These are phyloP conservation scores for Latrodectus geometricus DNA, from an alignment of 1,140 invertebrate species.

Conservation along the genomic window DNA sequence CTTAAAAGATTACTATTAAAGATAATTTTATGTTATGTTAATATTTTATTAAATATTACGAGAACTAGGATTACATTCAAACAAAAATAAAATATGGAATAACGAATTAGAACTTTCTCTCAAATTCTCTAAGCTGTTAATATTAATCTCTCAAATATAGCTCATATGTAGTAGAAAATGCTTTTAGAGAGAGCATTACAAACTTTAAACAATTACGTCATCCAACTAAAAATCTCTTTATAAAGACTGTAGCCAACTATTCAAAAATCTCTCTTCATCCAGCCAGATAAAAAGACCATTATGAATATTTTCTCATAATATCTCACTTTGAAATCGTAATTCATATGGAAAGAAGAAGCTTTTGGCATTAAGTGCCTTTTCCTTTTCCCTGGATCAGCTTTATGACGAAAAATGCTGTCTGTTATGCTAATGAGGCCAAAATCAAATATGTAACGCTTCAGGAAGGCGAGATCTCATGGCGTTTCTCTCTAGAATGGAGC, in stretches of 20 bases:
- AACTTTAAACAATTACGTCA: neutral
- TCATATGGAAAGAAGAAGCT: neutral
- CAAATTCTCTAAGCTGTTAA: too few relatives aligned
- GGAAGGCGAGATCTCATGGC: neutral
- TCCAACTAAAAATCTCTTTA: neutral
- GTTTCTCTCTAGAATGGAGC: neutral
- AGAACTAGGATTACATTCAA: too few relatives aligned
- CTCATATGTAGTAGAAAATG: too few relatives aligned
- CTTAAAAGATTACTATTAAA: too few relatives aligned
- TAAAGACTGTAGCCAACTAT: neutral
- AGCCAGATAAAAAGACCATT: neutral
- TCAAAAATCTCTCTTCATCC: neutral
- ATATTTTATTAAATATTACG: too few relatives aligned
- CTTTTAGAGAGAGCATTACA: neutral
- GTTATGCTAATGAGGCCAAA: conserved; percentile 22
- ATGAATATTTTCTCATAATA: neutral
- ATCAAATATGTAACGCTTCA: conserved; percentile 12
- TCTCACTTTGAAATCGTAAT: neutral
- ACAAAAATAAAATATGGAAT: too few relatives aligned
- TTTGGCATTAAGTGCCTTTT: neutral
- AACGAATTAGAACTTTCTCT: too few relatives aligned
- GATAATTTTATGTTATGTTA: too few relatives aligned
- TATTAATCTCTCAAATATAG: too few relatives aligned
- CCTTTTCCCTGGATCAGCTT: neutral
- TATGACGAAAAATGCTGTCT: neutral